Percentiles rank a stretch among this genome's conserved stretches.
Conservation (phyloP, 2,888 invertebrate genomes). For the Sphinx pinastri region DNA sequence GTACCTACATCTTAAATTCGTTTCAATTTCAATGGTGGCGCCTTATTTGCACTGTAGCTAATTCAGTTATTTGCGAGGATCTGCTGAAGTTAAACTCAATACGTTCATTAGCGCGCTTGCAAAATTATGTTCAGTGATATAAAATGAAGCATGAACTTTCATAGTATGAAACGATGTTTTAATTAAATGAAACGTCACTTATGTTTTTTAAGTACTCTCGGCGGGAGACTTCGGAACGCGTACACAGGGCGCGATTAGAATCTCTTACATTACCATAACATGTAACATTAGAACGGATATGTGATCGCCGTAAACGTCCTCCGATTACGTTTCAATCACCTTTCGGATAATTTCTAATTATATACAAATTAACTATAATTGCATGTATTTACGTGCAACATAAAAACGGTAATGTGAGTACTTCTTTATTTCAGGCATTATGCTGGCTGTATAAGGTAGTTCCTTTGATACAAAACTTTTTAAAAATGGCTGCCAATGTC, state of each 20-base stretch:
- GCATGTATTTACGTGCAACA: not conserved
- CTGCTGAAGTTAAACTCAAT: too few species aligned
- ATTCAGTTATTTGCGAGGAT: too few species aligned
- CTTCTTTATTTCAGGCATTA: not conserved
- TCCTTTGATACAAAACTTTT: not conserved
- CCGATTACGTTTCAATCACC: constrained; percentile 1
- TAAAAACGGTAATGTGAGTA: not conserved
- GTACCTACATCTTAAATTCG: too few species aligned
- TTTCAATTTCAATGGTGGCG: too few species aligned
- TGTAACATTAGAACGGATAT: constrained; percentile 12
- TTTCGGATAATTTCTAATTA: constrained; percentile 5
- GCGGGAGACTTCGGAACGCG: not conserved
- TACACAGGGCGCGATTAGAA: not conserved
- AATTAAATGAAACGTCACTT: not conserved
- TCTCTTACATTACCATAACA: constrained; percentile 17
- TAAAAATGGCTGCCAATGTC: not conserved
- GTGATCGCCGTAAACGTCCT: not conserved
- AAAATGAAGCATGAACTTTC: not conserved
- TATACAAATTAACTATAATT: constrained; percentile 5
- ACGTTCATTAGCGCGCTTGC: not conserved
- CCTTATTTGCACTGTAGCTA: too few species aligned
- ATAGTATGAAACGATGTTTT: not conserved
- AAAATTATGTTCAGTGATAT: not conserved
- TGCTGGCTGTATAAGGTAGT: not conserved
- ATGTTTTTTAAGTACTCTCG: constrained; percentile 15